These are phyloP conservation scores for Hippocampus mohnikei DNA, from an alignment of 2,113 vertebrate species.

Conservation along the genomic window DNA sequence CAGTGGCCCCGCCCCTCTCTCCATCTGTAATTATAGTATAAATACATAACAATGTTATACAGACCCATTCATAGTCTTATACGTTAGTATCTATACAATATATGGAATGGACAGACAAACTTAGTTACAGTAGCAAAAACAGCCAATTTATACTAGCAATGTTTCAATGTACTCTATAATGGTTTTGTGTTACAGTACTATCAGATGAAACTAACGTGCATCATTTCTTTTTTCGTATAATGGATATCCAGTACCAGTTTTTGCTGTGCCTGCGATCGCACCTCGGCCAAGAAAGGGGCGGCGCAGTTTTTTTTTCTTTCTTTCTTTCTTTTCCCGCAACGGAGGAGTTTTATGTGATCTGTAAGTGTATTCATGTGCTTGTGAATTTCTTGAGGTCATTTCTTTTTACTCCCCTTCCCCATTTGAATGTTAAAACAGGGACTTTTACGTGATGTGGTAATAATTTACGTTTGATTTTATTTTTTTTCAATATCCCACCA, in stretches of 20 bases:
- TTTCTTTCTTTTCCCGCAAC: constrained; percentile 42
- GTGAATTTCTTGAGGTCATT: constrained; percentile 76
- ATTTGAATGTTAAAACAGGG: constrained; percentile 69
- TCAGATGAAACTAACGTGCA: constrained; percentile 74
- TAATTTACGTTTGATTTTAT: constrained; percentile 49
- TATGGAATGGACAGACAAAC: constrained; percentile 80
- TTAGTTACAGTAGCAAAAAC: constrained; percentile 80
- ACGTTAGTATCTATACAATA: constrained; percentile 79
- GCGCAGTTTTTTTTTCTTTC: constrained; percentile 55
- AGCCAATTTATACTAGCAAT: constrained; percentile 76
- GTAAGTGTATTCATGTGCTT: constrained; percentile 76
- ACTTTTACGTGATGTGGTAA: constrained; percentile 71
- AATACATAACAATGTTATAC: constrained; percentile 74
- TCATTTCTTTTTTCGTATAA: constrained; percentile 67
- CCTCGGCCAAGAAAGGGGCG: constrained; percentile 34
- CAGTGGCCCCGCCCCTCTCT: constrained; percentile 67
- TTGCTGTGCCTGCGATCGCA: constrained; percentile 71
- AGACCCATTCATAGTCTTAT: constrained; percentile 74
- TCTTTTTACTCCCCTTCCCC: constrained; percentile 38
- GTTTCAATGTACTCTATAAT: constrained; percentile 79
- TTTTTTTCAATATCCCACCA: constrained; percentile 39
- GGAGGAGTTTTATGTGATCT: constrained; percentile 68
- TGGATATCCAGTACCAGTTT: constrained; percentile 72
- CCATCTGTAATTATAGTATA: constrained; percentile 76
- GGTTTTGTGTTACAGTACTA: constrained; percentile 81